A percentile compares a stretch with the other conserved stretches of the same genome.
Conservation (phyloP, 2,113 vertebrate species). For the Archocentrus centrarchus region DNA sequence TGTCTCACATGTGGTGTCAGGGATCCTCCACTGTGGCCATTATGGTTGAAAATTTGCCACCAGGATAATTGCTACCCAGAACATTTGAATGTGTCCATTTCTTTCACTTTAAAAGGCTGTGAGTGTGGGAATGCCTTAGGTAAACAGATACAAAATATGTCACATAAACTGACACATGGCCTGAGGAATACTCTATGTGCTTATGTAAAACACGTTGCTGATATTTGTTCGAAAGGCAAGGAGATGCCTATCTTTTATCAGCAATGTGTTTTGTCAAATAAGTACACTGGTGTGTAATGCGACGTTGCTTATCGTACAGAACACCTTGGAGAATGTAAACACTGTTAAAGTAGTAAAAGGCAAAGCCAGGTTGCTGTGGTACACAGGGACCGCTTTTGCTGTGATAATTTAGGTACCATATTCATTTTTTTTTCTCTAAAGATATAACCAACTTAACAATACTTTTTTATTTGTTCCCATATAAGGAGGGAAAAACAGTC, state of each 20-base stretch:
- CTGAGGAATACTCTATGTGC: not conserved
- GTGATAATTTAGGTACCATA: not conserved
- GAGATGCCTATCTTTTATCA: conserved; percentile 12
- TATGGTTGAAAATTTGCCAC: not conserved
- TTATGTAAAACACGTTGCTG: conserved; percentile 7
- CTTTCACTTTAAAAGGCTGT: not conserved
- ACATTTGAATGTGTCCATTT: not conserved
- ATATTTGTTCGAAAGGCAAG: conserved; percentile 13
- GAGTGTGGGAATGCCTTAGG: not conserved
- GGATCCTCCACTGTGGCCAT: not conserved
- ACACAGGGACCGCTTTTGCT: not conserved
- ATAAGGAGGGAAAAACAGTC: not conserved
- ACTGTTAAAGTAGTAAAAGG: not conserved
- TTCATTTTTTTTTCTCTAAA: not conserved
- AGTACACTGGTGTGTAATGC: not conserved
- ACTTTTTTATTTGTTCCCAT: not conserved
- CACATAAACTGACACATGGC: conserved; percentile 2
- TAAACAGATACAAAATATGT: not conserved
- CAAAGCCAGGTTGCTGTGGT: not conserved
- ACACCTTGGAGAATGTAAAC: not conserved
- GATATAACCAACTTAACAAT: not conserved
- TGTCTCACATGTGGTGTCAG: not conserved
- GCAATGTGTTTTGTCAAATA: not conserved
- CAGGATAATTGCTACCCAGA: not conserved
- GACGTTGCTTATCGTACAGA: not conserved